Evolutionary conservation across 2,113 vertebrate species (phyloP).

Genomic region (Gallinago paraguaiae): DNA sequence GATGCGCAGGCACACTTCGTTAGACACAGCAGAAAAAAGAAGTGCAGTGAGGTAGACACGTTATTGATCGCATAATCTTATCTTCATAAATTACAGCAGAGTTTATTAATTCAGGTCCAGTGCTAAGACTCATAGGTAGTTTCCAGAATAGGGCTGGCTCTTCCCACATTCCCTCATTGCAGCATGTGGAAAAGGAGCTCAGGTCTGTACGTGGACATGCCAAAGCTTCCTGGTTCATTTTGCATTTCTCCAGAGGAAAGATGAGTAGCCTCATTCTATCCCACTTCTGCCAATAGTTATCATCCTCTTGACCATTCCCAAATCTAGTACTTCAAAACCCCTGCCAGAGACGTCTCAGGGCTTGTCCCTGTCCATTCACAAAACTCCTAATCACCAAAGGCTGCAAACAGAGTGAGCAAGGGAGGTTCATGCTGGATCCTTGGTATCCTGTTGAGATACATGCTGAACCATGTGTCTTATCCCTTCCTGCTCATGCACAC

Average conservation of each 20-base stretch:
- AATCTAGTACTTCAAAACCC: background rate
- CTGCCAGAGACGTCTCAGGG: rapidly evolving
- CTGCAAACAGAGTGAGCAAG: background rate
- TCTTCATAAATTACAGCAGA: background rate
- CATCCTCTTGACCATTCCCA: background rate
- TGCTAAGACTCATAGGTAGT: background rate
- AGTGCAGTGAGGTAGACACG: background rate
- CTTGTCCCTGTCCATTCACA: background rate
- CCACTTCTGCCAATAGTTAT: background rate
- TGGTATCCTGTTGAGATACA: background rate
- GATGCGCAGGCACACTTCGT: background rate
- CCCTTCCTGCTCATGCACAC: background rate
- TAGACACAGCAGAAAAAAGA: background rate
- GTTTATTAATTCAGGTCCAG: background rate
- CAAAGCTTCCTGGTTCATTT: background rate
- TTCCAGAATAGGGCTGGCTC: background rate
- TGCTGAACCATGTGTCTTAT: background rate
- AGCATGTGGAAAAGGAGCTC: background rate
- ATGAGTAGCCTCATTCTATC: background rate
- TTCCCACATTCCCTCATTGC: background rate
- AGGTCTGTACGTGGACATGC: no score
- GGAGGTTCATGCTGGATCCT: background rate
- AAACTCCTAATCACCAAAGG: background rate
- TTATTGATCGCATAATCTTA: background rate
- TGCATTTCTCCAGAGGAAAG: background rate